Base-by-base conservation (phyloP, 2,888 invertebrate species). In the Xestia sexstrigata region DNA sequence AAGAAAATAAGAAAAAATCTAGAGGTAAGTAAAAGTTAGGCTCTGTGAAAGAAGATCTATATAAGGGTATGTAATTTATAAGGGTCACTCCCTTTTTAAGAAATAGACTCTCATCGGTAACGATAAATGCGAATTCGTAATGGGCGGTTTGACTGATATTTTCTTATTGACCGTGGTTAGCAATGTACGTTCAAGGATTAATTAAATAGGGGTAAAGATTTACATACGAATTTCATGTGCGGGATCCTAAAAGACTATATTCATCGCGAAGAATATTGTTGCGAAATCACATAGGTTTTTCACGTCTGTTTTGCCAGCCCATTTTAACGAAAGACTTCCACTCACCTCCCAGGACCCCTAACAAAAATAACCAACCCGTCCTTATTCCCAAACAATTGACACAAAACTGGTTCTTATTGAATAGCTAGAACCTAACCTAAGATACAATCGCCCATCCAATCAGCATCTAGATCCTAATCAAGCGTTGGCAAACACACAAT, bases 401-500 rank as follows among this genome's bases (percentile, higher is more conserved):
- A 45, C 39, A 39, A 84, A 47, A n/a, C 30, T 52, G 9, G 7
- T 26, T 42, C 39, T 52, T 66, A 80, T 49, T 55, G 52, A 39
- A 72, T 35, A 42, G 4, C 20, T 30, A 52, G 66, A 66, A 62
- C 63, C 67, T 60, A 66, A 15, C 15, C 35, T 47, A 63, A 78
- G 66, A 83, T 70, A 70, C 63, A 74, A 75, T 78, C 39, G 6
- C 2, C 49, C 42, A 79, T 83, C 74, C 79, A 84, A 84, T 84
- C 79, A 83, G 35, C 47, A 42, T 26, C 65, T 72, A 83, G 84
- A 79, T 84, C 60, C 20, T 83, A 86, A 86, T 86, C 83, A 74
- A 63, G n/a, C 26, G 63, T 35, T n/a, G 35, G 77, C 83, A 67
- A 77, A 82, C 86, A 86, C 83, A 77, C 79, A 83, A 84, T 83